Evolutionary conservation across 2,797 vertebrate species (phyloP).

Genomic region (Atherinosoma microstoma): DNA sequence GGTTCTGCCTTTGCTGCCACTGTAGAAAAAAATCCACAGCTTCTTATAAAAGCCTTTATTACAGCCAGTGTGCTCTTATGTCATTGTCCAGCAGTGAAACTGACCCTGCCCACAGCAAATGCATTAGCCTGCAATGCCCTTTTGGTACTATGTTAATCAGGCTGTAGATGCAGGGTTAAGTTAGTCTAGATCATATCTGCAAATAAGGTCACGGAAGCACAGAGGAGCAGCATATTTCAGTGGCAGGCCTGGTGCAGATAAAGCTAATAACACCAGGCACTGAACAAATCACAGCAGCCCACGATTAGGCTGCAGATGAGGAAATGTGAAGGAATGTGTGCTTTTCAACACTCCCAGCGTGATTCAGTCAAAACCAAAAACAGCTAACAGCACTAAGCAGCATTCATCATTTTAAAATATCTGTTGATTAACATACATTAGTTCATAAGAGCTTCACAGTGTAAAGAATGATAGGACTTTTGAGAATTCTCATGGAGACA

Average conservation of each 20-base stretch:
- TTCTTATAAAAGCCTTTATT: conserved; percentile 29
- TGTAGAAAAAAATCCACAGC: conserved; percentile 23
- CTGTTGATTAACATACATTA: conserved; percentile 43
- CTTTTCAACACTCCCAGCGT: conserved; percentile 80
- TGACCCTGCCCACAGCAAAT: conserved; percentile 10
- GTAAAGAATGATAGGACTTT: conserved; percentile 27
- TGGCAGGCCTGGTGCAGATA: conserved; percentile 79
- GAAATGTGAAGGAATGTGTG: conserved; percentile 80
- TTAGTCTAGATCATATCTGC: conserved; percentile 73
- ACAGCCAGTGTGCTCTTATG: conserved; percentile 7
- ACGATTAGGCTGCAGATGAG: conserved; percentile 62
- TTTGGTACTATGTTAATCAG: conserved; percentile 15
- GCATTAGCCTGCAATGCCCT: conserved; percentile 44
- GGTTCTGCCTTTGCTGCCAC: conserved; percentile 25
- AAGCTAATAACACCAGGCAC: conserved; percentile 76
- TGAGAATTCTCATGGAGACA: conserved; percentile 19
- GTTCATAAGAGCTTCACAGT: conserved; percentile 32
- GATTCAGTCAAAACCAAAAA: conserved; percentile 75
- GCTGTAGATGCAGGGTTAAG: conserved; percentile 57
- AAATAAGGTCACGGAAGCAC: conserved; percentile 54
- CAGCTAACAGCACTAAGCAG: conserved; percentile 47
- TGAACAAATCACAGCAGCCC: conserved; percentile 70
- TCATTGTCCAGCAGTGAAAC: conserved; percentile 39
- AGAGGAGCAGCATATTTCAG: conserved; percentile 79
- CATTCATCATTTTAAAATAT: conserved; percentile 24